Conservation (phyloP, 2,888 invertebrate genomes). For the Belgica antarctica region DNA sequence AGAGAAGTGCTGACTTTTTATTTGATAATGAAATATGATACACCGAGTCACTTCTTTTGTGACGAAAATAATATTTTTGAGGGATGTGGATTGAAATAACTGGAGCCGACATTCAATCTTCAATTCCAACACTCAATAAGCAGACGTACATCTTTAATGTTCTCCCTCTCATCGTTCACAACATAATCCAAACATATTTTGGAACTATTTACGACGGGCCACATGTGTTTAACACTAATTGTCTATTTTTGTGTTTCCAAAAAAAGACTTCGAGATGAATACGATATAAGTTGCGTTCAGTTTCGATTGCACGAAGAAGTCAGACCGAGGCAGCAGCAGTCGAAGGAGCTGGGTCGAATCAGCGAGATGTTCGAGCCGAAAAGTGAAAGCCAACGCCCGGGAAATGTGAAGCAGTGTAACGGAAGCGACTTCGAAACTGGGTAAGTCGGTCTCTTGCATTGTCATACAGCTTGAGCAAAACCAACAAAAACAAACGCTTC, state of each 20-base stretch:
- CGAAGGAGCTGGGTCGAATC: constrained; percentile 21
- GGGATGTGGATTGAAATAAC: too few relatives aligned
- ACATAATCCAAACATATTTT: background rate
- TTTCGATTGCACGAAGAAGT: constrained; percentile 39
- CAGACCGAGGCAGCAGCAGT: constrained; percentile 22
- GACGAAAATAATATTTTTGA: too few relatives aligned
- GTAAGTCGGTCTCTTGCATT: constrained; percentile 34
- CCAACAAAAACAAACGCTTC: constrained; percentile 6
- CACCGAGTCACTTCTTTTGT: too few relatives aligned
- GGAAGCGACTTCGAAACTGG: constrained; percentile 33
- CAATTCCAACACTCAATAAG: too few relatives aligned
- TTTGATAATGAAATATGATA: too few relatives aligned
- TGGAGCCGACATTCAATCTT: too few relatives aligned
- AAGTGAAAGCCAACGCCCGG: constrained; percentile 44
- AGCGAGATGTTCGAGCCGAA: constrained; percentile 30
- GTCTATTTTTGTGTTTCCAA: constrained; percentile 4
- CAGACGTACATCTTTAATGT: too few relatives aligned
- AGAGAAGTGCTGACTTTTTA: too few relatives aligned
- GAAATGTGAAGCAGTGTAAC: constrained; percentile 32
- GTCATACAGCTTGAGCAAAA: background rate
- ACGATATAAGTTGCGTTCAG: constrained; percentile 16
- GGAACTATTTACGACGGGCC: background rate
- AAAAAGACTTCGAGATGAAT: background rate
- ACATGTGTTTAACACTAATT: background rate
- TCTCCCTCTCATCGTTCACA: background rate